phyloP scores from a whole-genome alignment of 2,113 vertebrate genomes.

The Pao palembangensis region DNA sequence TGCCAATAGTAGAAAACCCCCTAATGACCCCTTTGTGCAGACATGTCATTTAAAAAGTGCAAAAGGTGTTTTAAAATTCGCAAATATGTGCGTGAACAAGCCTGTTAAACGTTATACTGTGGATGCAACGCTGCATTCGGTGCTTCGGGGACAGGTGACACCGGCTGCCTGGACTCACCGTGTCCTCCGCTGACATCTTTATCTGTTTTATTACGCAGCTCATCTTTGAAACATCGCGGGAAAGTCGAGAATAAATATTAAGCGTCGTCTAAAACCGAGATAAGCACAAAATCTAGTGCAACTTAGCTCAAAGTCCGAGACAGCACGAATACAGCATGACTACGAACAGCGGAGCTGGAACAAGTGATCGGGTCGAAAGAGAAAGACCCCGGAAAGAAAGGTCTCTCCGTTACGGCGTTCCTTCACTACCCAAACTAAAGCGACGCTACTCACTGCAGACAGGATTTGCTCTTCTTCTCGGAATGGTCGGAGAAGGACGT shows the following conservation, averaged over 20 bases:
- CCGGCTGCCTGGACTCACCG: constrained; percentile 3
- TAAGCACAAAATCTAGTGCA: constrained; percentile 38
- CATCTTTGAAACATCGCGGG: not conserved
- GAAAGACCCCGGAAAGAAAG: not conserved
- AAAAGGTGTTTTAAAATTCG: constrained; percentile 33
- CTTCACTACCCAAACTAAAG: not conserved
- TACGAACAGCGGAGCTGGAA: constrained; percentile 5
- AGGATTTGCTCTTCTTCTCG: constrained; percentile 13
- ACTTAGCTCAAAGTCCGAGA: constrained; percentile 38
- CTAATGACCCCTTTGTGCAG: constrained; percentile 51
- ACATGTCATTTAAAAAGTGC: constrained; percentile 33
- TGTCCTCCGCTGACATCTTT: constrained; percentile 1
- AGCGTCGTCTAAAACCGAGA: not conserved
- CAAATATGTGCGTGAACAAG: constrained; percentile 17
- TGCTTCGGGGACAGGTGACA: constrained; percentile 23
- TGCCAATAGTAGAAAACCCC: constrained; percentile 46
- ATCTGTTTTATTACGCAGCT: not conserved
- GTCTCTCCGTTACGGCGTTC: not conserved
- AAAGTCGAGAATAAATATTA: not conserved
- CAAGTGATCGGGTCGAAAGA: not conserved
- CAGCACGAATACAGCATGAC: constrained; percentile 19
- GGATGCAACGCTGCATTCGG: not conserved
- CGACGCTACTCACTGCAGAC: constrained; percentile 41
- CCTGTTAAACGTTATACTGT: constrained; percentile 13
- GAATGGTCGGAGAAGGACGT: constrained; percentile 22